Evolutionary conservation across 92 coral and sea anemone genomes (phyloP).

Genomic region (Paramuricea clavata): DNA sequence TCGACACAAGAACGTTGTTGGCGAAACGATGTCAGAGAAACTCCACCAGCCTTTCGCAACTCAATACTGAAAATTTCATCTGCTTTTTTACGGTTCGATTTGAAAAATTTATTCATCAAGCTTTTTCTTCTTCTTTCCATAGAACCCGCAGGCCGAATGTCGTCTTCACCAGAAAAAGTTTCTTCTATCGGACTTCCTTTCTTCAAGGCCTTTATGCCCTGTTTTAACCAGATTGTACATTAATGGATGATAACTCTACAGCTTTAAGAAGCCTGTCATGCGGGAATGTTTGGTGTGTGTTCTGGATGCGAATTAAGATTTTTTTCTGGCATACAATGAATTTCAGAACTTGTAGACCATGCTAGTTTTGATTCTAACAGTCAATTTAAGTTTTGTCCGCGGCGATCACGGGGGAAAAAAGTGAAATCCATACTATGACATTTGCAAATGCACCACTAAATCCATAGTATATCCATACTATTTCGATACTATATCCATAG

Average conservation of each 20-base stretch:
- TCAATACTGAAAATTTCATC: slow-evolving; percentile 81
- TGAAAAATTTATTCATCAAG: slow-evolving; percentile 80
- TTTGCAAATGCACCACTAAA: too few relatives aligned
- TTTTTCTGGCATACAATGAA: too few relatives aligned
- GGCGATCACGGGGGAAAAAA: too few relatives aligned
- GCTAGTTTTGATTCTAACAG: too few relatives aligned
- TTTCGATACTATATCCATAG: too few relatives aligned
- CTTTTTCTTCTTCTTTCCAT: slow-evolving; percentile 55
- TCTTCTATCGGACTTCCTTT: slow-evolving; percentile 33
- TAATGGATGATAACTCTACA: not conserved
- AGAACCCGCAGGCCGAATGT: slow-evolving; percentile 17
- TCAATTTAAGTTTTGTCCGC: too few relatives aligned
- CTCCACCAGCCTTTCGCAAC: slow-evolving; percentile 9
- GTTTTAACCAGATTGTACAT: not conserved
- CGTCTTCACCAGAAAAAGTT: slow-evolving; percentile 37
- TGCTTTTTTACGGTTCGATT: slow-evolving; percentile 75
- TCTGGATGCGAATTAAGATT: too few relatives aligned
- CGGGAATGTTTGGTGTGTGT: too few relatives aligned
- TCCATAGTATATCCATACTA: too few relatives aligned
- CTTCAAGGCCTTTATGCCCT: slow-evolving; percentile 23
- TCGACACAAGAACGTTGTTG: slow-evolving; percentile 48
- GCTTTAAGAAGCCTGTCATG: too few relatives aligned
- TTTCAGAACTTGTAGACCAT: too few relatives aligned
- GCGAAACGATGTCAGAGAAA: slow-evolving; percentile 7
- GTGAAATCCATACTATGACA: too few relatives aligned